Evolutionary conservation across 2,113 vertebrate species (phyloP), one percentile per base, ranked within the genome.

Genomic region (Camarhynchus parvulus): DNA sequence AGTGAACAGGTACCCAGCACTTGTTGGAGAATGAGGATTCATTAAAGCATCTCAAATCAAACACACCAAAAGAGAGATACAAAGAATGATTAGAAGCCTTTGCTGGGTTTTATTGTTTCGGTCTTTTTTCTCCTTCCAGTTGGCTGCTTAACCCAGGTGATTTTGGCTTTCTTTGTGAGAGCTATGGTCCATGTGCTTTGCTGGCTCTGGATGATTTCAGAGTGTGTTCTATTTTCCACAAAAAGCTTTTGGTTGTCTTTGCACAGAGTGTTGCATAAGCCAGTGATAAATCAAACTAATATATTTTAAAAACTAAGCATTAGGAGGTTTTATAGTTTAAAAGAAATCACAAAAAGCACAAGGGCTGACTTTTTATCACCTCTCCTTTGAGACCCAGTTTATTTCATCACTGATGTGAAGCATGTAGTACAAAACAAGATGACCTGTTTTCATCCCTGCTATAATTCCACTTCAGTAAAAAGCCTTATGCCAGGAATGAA

Each of bases 401-500:
- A 90, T 93, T 96, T 95, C 86, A 88, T 93, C 91, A 21, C 28
- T 86, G 82, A 95, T 67, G 68, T 86, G 87, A 90, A 67, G 75
- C 79, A 24, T 90, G 79, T 72, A 90, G 87, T 72, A 91, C 85
- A 95, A 96, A 97, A 96, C 90, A 96, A 77, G 93, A 96, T 86
- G 90, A 93, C 92, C 94, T 88, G 72, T 95, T 97, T 97, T 95
- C 82, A 95, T 97, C 87, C 75, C 72, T 42, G 61, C 59, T 86
- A 18, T 56, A 55, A 93, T 83, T 83, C 79, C 61, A 75, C 83
- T 70, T 3, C 22, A 86, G 75, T 44, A 61, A 83, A 97, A 92
- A 87, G 85, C 79, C 61, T 80, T 67, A 7, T 67, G 73, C 72
- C 68, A 61, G 68, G 47, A 77, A 75, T 56, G 82, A 75, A 81